Evolutionary conservation across 2,888 invertebrate genomes (phyloP).

Genomic region (Phytoseiulus persimilis): DNA sequence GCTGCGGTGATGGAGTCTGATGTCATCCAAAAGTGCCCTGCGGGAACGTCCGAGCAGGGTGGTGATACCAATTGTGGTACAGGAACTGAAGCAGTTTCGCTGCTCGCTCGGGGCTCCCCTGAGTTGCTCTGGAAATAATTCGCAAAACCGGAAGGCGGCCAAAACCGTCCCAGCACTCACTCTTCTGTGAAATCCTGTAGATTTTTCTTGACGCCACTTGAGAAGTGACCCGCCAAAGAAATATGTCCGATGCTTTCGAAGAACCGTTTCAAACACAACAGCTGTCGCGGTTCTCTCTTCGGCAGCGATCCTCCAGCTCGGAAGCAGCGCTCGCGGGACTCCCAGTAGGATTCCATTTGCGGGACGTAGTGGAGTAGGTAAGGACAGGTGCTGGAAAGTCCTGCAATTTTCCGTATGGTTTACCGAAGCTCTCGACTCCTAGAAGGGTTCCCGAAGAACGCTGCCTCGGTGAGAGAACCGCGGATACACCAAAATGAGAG

Average conservation of each 20-base stretch:
- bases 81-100: too few species aligned
- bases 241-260: neutral
- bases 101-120: too few species aligned
- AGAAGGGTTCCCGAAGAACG: too few species aligned
- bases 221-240: neutral
- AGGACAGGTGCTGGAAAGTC: constrained; percentile 8
- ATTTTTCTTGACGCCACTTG: constrained; percentile 8
- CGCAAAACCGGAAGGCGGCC: too few species aligned
- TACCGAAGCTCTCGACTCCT: neutral
- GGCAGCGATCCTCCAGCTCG: constrained; percentile 31
- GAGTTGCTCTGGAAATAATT: too few species aligned
- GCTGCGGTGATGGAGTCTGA: too few species aligned
- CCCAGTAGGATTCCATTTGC: constrained; percentile 11
- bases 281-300: neutral
- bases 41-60: too few species aligned
- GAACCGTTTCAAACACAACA: constrained; percentile 23
- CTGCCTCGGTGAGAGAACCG: too few species aligned
- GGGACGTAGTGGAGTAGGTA: constrained; percentile 19
- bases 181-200: neutral
- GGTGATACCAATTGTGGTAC: too few species aligned
- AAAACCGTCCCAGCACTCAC: neutral
- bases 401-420: neutral
- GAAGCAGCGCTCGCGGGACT: constrained; percentile 6
- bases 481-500: too few species aligned
- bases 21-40: too few species aligned